These are phyloP conservation scores for Brachycybe producta DNA, from an alignment of 2,888 invertebrate species.

Conservation along the genomic window DNA sequence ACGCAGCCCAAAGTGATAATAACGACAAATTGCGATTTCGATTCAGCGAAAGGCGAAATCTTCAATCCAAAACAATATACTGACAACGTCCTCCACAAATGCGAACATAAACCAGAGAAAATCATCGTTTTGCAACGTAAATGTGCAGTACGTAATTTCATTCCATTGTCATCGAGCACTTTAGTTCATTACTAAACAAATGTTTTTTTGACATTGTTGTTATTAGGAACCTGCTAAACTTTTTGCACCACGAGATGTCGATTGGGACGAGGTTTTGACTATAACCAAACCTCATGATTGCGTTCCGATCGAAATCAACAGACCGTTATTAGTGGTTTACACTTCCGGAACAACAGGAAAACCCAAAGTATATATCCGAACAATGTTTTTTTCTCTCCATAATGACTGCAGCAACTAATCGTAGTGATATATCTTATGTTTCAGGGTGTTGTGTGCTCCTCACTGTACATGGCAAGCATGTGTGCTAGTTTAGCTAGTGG, in stretches of 20 bases:
- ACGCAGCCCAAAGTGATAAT: constrained; percentile 63
- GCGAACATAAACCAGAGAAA: too few species aligned
- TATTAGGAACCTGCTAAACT: constrained; percentile 40
- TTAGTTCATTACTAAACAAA: neutral
- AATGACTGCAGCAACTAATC: too few species aligned
- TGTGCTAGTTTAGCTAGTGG: too few species aligned
- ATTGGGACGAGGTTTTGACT: constrained; percentile 39
- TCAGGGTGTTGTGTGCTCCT: too few species aligned
- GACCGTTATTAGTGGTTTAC: constrained; percentile 80
- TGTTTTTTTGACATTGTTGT: neutral
- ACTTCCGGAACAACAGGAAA: constrained; percentile 54
- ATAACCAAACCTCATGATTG: constrained; percentile 56
- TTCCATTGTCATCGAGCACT: neutral
- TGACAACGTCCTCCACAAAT: too few species aligned
- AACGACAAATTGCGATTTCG: constrained; percentile 80
- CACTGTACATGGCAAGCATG: too few species aligned
- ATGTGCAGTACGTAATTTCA: too few species aligned
- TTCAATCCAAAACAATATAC: too few species aligned
- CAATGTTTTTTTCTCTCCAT: too few species aligned
- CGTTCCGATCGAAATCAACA: constrained; percentile 73
- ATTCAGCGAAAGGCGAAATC: too few species aligned
- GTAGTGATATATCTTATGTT: too few species aligned
- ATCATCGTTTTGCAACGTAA: too few species aligned
- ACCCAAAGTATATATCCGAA: constrained; percentile 49
- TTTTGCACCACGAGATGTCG: neutral